Conservation (phyloP, 1,140 invertebrate species). For the Lerema accius region DNA sequence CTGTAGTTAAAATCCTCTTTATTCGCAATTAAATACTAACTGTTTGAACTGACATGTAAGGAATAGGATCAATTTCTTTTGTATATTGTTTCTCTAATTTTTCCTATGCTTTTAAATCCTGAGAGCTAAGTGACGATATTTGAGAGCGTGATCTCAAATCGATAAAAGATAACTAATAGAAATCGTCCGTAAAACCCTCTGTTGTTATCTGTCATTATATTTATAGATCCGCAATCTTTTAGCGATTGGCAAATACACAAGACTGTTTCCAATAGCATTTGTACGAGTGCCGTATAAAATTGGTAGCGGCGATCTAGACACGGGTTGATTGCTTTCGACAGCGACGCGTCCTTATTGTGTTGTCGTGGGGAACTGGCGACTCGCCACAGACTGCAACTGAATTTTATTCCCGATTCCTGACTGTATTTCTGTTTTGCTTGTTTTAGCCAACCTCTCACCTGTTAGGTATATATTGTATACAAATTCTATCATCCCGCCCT, state of each 20-base stretch:
- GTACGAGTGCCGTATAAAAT: constrained; percentile 57
- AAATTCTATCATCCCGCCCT: too few species aligned
- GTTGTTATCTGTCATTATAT: too few species aligned
- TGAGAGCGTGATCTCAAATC: too few species aligned
- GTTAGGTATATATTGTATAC: not conserved
- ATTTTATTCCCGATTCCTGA: constrained; percentile 54
- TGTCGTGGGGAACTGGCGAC: constrained; percentile 62
- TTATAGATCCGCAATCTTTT: constrained; percentile 14
- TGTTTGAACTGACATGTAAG: too few species aligned
- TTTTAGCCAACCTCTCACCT: constrained; percentile 21
- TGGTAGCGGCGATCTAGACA: constrained; percentile 68
- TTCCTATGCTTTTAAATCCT: too few species aligned
- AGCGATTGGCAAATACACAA: constrained; percentile 16
- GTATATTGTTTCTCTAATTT: too few species aligned
- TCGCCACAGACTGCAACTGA: constrained; percentile 57
- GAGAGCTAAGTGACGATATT: too few species aligned
- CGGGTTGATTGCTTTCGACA: constrained; percentile 70
- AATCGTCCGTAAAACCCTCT: too few species aligned
- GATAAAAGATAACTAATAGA: too few species aligned
- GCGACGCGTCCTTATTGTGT: constrained; percentile 71
- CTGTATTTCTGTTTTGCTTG: constrained; percentile 66
- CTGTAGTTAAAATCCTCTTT: too few species aligned
- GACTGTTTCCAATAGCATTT: constrained; percentile 36
- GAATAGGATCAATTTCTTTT: too few species aligned
- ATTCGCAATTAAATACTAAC: too few species aligned